Evolutionary conservation across 2,888 invertebrate species (phyloP), one percentile per base, ranked within the genome.

Genomic region (Drosophila cognata): DNA sequence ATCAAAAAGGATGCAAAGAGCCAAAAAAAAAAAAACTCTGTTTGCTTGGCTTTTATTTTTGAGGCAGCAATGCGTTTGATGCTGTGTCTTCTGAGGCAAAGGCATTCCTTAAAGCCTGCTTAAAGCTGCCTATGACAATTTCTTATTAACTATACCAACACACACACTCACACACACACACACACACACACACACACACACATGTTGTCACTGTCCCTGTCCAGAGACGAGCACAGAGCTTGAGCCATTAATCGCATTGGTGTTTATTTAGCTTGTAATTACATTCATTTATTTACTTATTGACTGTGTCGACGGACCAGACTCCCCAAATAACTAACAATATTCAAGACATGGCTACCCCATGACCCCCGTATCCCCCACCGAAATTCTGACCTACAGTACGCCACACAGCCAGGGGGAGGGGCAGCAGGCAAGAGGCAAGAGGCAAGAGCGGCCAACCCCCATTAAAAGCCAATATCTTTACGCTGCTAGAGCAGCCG

Each of bases 201-300:
- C 25, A 55, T 69, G 29, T 29, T 21, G 43, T 21, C 21, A 21
- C 11, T 43, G 43, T 28, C 36, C 10, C 57, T 43, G 28, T 6
- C 31, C 8, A n/a, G 13, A 38, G 60, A 31, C 25, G 60, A 36
- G 8, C 16, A 21, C 57, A 56, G 68, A 64, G 64, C 62, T 81
- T 82, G 81, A 85, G 84, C 84, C 89, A 88, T 91, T 91, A 84
- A 88, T 89, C 88, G 87, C 81, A 82, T 86, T 88, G 91, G 90
- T 91, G 91, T 91, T 92, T 91, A 89, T 91, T 91, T 91, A 87
- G 84, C 86, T 89, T 91, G 91, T 92, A 92, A 92, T 92, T 92
- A 91, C 90, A 84, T 89, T 84, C 89, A 88, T 92, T 92, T 91
- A 91, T 92, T 92, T 91, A 90, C 92, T 92, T 91, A 92, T 92